Evolutionary conservation across 2,113 vertebrate genomes (phyloP).

Genomic region (Cercocebus atys): DNA sequence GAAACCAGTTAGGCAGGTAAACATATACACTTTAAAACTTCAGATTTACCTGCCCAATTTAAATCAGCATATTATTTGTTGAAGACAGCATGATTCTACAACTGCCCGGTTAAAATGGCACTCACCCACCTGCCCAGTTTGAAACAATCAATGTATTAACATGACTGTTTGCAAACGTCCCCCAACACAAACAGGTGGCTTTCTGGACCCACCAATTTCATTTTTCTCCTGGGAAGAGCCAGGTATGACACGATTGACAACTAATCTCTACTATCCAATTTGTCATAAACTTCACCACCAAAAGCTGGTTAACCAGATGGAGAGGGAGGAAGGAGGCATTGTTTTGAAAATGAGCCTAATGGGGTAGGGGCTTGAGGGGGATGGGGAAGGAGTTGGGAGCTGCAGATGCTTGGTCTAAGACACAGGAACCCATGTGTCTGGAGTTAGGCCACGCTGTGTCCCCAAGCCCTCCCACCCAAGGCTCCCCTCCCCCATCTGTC

Average conservation of each 20-base stretch:
- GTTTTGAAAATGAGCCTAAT: conserved; percentile 60
- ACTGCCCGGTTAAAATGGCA: not conserved
- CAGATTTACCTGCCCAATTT: not conserved
- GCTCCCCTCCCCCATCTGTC: conserved; percentile 48
- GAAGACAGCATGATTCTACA: not conserved
- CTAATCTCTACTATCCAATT: not conserved
- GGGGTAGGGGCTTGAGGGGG: not conserved
- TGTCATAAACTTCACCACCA: not conserved
- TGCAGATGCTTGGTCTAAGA: conserved; percentile 56
- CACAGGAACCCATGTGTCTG: conserved; percentile 57
- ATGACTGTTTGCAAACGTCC: not conserved
- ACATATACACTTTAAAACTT: not conserved
- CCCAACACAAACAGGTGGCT: not conserved
- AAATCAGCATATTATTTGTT: not conserved
- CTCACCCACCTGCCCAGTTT: not conserved
- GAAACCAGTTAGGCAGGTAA: not conserved
- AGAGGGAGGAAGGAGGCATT: not conserved
- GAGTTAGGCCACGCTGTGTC: not conserved
- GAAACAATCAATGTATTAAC: not conserved
- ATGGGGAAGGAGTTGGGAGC: not conserved
- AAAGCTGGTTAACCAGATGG: not conserved
- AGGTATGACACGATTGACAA: not conserved
- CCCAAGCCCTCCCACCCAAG: not conserved
- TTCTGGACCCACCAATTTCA: not conserved
- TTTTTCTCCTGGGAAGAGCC: conserved; percentile 30